These are phyloP conservation scores for Pocota personata DNA, from an alignment of 2,888 invertebrate species.

Conservation along the genomic window DNA sequence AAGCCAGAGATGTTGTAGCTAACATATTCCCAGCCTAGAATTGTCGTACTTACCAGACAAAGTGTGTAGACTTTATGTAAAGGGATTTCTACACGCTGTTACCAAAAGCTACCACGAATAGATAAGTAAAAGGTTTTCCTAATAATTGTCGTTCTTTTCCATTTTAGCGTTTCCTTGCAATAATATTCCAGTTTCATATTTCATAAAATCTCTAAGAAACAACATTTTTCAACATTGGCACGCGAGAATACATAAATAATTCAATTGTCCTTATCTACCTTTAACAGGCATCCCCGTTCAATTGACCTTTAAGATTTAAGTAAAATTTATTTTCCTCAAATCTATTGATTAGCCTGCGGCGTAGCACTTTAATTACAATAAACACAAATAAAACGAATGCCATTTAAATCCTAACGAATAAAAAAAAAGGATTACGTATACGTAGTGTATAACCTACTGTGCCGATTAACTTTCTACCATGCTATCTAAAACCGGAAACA, in stretches of 20 bases:
- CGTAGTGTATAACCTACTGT: background rate
- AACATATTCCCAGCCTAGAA: no score
- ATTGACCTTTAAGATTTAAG: background rate
- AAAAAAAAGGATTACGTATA: slow-evolving; percentile 6
- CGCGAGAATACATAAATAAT: background rate
- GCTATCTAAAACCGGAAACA: background rate
- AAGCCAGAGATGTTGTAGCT: no score
- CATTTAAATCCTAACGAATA: background rate
- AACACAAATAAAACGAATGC: background rate
- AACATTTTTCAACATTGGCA: background rate
- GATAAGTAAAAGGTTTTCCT: no score
- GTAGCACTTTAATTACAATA: background rate
- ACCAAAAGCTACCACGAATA: no score
- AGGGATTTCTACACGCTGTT: no score
- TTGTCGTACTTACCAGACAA: no score
- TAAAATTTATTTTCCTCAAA: background rate
- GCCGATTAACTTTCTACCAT: background rate
- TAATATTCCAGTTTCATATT: no score
- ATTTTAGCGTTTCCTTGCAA: no score
- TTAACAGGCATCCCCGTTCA: background rate
- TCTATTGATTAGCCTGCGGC: background rate
- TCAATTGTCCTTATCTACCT: background rate
- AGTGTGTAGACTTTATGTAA: no score
- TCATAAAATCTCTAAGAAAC: background rate
- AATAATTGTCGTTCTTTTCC: no score